Percentiles rank a stretch among this genome's conserved stretches.
phyloP scores from a whole-genome alignment of 2,113 vertebrate species.

The Albula glossodonta region DNA sequence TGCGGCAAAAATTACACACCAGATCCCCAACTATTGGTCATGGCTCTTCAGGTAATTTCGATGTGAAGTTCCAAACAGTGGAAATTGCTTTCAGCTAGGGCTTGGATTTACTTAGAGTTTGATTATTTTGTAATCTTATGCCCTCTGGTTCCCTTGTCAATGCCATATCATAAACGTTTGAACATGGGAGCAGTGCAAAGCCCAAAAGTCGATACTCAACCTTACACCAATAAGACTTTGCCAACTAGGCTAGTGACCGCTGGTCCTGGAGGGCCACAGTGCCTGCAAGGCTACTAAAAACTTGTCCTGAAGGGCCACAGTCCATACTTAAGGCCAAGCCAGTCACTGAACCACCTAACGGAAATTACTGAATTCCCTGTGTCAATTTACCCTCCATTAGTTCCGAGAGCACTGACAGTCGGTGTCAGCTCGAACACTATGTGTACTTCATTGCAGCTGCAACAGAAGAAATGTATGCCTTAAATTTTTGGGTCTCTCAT shows the following conservation, averaged over 20 bases:
- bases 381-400: not conserved
- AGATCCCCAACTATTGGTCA: too few species aligned
- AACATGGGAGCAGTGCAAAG: too few species aligned
- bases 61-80: not conserved
- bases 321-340: not conserved
- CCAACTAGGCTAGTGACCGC: too few species aligned
- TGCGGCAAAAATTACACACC: too few species aligned
- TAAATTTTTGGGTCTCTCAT: slow-evolving; percentile 34
- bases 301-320: not conserved
- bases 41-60: too few species aligned
- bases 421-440: too few species aligned
- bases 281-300: not conserved
- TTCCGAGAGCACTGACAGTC: not conserved
- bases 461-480: slow-evolving; percentile 39
- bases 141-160: too few species aligned
- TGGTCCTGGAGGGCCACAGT: not conserved
- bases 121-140: too few species aligned
- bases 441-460: not conserved
- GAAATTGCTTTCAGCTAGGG: not conserved
- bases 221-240: too few species aligned
- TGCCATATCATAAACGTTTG: too few species aligned
- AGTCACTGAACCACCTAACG: not conserved
- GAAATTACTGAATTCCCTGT: not conserved
- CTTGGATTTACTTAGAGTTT: too few species aligned
- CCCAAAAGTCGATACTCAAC: too few species aligned